Conservation (phyloP, 2,113 vertebrate genomes). For the Xenus cinereus region DNA sequence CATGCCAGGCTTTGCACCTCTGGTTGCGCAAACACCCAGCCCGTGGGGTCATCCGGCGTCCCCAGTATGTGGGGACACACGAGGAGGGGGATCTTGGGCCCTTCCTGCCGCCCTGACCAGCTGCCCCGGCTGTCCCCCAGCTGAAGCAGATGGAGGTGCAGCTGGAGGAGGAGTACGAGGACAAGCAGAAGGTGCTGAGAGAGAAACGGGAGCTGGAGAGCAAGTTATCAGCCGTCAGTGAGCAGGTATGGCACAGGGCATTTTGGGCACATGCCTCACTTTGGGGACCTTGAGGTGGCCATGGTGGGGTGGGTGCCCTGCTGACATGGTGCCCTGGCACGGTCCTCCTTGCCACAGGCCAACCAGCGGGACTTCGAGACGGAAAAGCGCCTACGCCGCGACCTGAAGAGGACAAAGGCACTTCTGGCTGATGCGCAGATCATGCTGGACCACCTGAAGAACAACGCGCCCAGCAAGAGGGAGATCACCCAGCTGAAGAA, state of each 20-base stretch:
- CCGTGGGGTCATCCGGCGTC: not conserved
- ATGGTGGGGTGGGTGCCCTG: rapidly evolving
- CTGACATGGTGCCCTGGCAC: rapidly evolving
- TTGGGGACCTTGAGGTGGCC: not conserved
- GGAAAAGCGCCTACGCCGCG: conserved; percentile 91
- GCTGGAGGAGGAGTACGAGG: conserved; percentile 94
- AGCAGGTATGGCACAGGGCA: conserved; percentile 78
- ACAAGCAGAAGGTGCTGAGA: conserved; percentile 94
- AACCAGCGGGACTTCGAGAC: conserved; percentile 87
- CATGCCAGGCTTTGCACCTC: not conserved
- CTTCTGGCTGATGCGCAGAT: conserved; percentile 93
- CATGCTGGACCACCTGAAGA: conserved; percentile 98
- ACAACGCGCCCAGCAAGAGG: conserved; percentile 94
- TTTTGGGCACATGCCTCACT: not conserved
- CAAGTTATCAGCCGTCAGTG: conserved; percentile 83
- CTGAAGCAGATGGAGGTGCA: conserved; percentile 95
- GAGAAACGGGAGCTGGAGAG: conserved; percentile 92
- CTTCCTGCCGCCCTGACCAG: rapidly evolving
- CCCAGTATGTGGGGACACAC: rapidly evolving
- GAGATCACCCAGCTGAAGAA: conserved; percentile 96
- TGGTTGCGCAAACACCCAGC: not conserved
- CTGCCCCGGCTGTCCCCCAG: conserved; percentile 56
- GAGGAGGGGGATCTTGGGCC: not conserved
- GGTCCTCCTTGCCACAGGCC: conserved; percentile 71
- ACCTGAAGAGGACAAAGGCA: conserved; percentile 95